Base-by-base conservation (phyloP, 2,797 vertebrate species). In the Pygocentrus nattereri region DNA sequence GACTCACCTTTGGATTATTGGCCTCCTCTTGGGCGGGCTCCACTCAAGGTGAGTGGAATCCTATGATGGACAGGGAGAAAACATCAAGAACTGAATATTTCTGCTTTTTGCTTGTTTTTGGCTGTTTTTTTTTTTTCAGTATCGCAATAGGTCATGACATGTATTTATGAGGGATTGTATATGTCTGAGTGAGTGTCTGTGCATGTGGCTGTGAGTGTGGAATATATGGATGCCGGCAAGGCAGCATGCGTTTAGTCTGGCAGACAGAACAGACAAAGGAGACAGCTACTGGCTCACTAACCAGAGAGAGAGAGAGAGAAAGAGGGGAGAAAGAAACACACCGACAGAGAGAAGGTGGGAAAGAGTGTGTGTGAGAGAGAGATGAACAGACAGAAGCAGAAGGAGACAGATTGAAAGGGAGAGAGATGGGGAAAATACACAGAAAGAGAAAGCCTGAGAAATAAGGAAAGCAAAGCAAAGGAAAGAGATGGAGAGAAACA, bases 1-100 rank as follows among this genome's bases (percentile, higher is more conserved):
- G 91, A 88, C 80, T 94, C 86, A 87, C 85, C 85, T 91, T 90
- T 90, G 93, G 91, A 93, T 90, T 93, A 89, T 87, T 95, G 91
- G 90, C 90, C 91, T 92, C 87, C 65, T 88, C 89, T 77, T 81
- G 89, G 85, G 91, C 90, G 21, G 79, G 87, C 18, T 11, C 52
- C 70, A 54, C 78, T 83, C 2, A 85, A 91, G 94, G 94, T 95
- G 89, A 94, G 93, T 68, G 19, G n/a, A 47, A 15, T 56, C 10
- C 0, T 49, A 12, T 13, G 10, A 44, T 5, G 16, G 23, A 76
- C n/a, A 44, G 15, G 10, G 21, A 70, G 81, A 30, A 19, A 56
- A 7, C 12, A 12, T 34, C 6, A n/a, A 12, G 31, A 21, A 30
- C 19, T 74, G 8, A 47, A 47, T 49, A 2, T 80, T 41, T 10